Evolutionary conservation across 2,888 invertebrate genomes (phyloP).

Genomic region (Habrosyne pyritoides): DNA sequence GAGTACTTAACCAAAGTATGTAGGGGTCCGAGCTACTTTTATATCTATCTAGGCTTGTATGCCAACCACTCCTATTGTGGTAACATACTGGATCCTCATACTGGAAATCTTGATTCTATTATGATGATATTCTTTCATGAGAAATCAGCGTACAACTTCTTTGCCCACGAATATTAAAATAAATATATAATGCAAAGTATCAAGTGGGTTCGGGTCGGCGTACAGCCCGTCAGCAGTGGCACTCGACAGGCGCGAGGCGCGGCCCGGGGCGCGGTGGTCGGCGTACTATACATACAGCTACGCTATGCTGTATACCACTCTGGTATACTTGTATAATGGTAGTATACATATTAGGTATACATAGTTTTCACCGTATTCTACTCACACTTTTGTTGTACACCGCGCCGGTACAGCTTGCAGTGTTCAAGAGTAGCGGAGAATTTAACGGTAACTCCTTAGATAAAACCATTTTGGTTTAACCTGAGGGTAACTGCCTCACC

Average conservation of each 20-base stretch:
- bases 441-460: background rate
- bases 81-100: too few species aligned
- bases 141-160: too few species aligned
- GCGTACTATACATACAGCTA: constrained; percentile 15
- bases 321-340: constrained; percentile 3
- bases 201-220: constrained; percentile 39
- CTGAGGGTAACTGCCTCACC: too few species aligned
- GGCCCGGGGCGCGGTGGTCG: constrained; percentile 41
- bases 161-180: too few species aligned
- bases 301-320: constrained; percentile 3
- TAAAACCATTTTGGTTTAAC: too few species aligned
- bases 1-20: too few species aligned
- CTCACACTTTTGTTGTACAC: background rate
- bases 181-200: constrained; percentile 39
- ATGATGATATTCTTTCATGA: too few species aligned
- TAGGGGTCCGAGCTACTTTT: too few species aligned
- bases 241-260: constrained; percentile 59
- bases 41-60: background rate
- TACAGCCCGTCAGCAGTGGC: constrained; percentile 51
- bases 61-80: too few species aligned
- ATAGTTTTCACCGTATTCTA: background rate
- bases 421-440: background rate
- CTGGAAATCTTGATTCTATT: too few species aligned
- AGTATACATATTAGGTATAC: constrained; percentile 10
- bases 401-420: background rate